Evolutionary conservation across 2,113 vertebrate genomes (phyloP), one percentile per base, ranked within the genome.

Genomic region (Psophia crepitans): DNA sequence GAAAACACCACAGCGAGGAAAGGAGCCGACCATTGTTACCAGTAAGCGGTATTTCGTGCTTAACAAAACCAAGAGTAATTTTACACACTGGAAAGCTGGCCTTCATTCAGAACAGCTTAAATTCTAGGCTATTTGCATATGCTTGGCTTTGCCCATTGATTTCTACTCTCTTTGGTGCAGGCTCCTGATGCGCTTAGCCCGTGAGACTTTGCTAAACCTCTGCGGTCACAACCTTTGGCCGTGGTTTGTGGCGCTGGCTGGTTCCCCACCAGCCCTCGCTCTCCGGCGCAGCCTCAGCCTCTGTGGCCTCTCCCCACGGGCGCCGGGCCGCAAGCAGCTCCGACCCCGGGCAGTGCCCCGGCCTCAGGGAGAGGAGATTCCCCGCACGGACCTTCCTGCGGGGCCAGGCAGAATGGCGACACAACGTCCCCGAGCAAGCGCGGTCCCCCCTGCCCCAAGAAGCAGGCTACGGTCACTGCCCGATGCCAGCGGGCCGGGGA

Each of bases 241-340:
- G 23, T 16, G 3, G 33, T 32, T 49, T 37, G 33, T 6, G 9
- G 57, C 3, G 2, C 9, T 44, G 54, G 8, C 37, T 11, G 51
- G 26, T 20, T 15, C 19, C 5, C 28, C 71, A 1, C 0, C 0
- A 9, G 53, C 13, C 48, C 58, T 24, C 21, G 10, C 24, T 3
- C 66, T 8, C 11, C 2, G 16, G 20, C 63, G 73, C 44, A 5
- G 49, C 58, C 57, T 15, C 49, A 1, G 63, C 32, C 37, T 22
- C 60, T 2, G 14, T 2, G 27, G 48, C 56, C 9, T 2, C 24
- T 24, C 44, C 5, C 13, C 35, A 0, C 6, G 8, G 41, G 11
- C 6, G 35, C 15, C 14, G 7, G 23, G 1, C 14, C 5, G 2
- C 77, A 14, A 1, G 8, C 8, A 21, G 41, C 26, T 5, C 33